Evolutionary conservation across 2,113 vertebrate species (phyloP).

Genomic region (Dicerorhinus sumatrensis): DNA sequence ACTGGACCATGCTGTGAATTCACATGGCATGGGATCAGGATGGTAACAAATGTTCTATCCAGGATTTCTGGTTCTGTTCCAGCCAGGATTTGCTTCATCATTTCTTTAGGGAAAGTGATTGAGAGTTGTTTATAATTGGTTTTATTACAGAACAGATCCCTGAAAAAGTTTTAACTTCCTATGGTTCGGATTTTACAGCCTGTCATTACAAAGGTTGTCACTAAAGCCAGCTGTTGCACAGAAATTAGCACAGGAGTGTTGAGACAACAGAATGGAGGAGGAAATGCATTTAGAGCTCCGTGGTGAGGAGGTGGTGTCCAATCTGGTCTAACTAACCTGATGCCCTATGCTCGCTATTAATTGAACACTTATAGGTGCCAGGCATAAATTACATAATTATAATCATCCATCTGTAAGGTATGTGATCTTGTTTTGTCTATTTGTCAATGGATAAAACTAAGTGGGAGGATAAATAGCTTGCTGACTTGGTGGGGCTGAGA

Average conservation of each 20-base stretch:
- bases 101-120: not conserved
- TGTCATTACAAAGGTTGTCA: not conserved
- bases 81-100: not conserved
- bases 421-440: not conserved
- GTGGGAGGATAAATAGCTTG: not conserved
- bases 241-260: not conserved
- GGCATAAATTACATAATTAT: conserved; percentile 3
- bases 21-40: not conserved
- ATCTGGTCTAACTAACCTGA: not conserved
- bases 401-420: not conserved
- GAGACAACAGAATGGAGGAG: not conserved
- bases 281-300: not conserved
- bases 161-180: not conserved
- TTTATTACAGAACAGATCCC: not conserved
- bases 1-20: not conserved
- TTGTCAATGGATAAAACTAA: not conserved
- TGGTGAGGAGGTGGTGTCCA: not conserved
- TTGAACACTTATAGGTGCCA: not conserved
- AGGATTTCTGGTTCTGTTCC: not conserved
- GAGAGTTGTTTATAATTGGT: not conserved
- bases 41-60: not conserved
- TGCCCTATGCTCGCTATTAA: not conserved
- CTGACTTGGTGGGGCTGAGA: not conserved
- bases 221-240: not conserved
- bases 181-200: not conserved